Percentiles rank a stretch among this genome's conserved stretches.
Conservation (phyloP, 2,113 vertebrate genomes). For the Trinectes maculatus region DNA sequence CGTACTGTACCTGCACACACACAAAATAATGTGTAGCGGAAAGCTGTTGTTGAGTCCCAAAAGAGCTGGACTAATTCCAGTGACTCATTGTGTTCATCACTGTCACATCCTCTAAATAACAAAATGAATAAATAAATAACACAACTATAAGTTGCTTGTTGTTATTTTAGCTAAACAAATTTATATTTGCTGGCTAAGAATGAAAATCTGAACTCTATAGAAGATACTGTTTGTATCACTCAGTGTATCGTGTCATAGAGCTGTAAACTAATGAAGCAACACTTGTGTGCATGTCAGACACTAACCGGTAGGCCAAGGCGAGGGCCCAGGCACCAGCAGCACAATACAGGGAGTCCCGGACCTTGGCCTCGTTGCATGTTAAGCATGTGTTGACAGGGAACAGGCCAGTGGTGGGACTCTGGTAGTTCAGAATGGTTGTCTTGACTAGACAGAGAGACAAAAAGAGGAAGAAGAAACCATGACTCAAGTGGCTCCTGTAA, state of each 20-base stretch:
- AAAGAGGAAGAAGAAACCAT: conserved; percentile 14
- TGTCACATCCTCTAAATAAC: no score
- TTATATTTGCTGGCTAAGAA: not conserved
- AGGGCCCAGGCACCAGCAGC: conserved; percentile 93
- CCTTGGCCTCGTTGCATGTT: conserved; percentile 86
- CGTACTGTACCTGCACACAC: no score
- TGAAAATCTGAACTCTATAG: no score
- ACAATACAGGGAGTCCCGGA: conserved; percentile 94
- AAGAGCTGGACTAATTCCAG: no score
- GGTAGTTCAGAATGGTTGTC: conserved; percentile 89
- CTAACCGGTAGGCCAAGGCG: conserved; percentile 92
- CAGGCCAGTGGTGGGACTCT: conserved; percentile 94
- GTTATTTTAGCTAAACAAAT: not conserved
- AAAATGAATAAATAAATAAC: no score
- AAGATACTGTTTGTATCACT: no score
- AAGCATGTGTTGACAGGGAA: conserved; percentile 92
- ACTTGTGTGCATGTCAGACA: conserved; percentile 15
- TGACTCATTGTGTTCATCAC: no score
- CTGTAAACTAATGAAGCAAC: not conserved
- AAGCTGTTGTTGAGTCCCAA: no score
- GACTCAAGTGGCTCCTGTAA: not conserved
- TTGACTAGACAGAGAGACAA: conserved; percentile 83
- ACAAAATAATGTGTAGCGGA: no score
- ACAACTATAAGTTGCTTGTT: no score
- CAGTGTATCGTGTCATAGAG: no score